These are phyloP conservation scores for Nycteola revayana DNA, from an alignment of 2,888 invertebrate species.

Conservation along the genomic window DNA sequence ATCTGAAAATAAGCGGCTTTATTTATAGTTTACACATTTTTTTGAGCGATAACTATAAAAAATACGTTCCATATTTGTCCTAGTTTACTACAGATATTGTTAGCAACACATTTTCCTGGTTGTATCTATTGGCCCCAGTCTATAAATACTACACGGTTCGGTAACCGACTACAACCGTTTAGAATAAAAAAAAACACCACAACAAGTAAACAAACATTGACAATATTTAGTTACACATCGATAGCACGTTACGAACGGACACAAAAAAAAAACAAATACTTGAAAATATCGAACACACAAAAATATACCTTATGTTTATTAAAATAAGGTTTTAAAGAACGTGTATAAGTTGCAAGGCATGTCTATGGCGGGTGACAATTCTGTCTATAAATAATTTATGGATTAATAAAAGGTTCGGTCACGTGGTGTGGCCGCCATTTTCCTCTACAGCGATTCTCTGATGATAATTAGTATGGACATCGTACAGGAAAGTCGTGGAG, in stretches of 20 bases:
- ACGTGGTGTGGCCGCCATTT: conserved; percentile 42
- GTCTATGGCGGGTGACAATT: conserved; percentile 42
- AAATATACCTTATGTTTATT: conserved; percentile 9
- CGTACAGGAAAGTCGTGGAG: conserved; percentile 2
- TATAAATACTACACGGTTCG: conserved; percentile 29
- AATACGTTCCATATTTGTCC: too few relatives aligned
- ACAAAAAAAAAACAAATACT: conserved; percentile 7
- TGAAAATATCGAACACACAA: conserved; percentile 1
- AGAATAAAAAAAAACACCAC: too few relatives aligned
- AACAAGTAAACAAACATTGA: conserved; percentile 36
- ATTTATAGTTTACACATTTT: too few relatives aligned
- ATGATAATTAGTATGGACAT: conserved; percentile 37
- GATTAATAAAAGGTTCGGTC: conserved; percentile 44
- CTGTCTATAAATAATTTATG: conserved; percentile 47
- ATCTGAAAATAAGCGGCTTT: too few relatives aligned
- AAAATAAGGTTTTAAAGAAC: conserved; percentile 8
- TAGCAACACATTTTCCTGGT: too few relatives aligned
- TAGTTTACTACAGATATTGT: too few relatives aligned
- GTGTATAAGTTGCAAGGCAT: conserved; percentile 24
- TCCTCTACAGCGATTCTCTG: conserved; percentile 38
- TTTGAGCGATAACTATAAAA: too few relatives aligned
- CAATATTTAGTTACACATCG: conserved; percentile 31
- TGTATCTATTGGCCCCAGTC: too few relatives aligned
- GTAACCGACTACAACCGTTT: conserved; percentile 26
- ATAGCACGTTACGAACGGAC: conserved; percentile 17